phyloP scores from a whole-genome alignment of 2,113 vertebrate genomes.

The Climacteris rufus region DNA sequence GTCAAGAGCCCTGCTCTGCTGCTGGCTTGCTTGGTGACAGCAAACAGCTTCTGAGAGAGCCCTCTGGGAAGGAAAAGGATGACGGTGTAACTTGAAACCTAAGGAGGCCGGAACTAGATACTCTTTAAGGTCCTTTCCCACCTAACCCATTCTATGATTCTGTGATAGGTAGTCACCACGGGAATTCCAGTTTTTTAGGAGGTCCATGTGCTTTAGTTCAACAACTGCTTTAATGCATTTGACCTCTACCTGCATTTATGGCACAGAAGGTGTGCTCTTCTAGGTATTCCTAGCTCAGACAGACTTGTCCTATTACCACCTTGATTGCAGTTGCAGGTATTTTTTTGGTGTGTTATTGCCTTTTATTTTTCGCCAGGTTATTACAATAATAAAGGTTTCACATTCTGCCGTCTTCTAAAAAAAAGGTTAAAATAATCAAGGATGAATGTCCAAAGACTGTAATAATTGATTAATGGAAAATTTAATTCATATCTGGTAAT shows the following conservation, averaged over 20 bases:
- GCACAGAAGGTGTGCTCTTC: background rate
- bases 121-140: background rate
- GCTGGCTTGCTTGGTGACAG: background rate
- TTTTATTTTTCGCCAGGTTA: background rate
- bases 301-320: background rate
- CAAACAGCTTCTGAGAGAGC: background rate
- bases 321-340: background rate
- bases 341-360: background rate
- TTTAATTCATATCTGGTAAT: background rate
- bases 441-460: background rate
- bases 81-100: background rate
- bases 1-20: background rate
- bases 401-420: background rate
- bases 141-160: background rate
- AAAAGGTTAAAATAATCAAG: background rate
- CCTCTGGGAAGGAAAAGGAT: background rate
- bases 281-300: background rate
- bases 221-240: background rate
- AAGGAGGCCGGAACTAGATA: background rate
- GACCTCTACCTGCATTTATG: background rate
- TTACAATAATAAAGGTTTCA: background rate
- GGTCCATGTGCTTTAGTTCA: background rate
- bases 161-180: accelerated
- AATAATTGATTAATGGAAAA: background rate
- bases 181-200: background rate